A percentile compares a stretch with the other conserved stretches of the same genome.
These are phyloP conservation scores for Ormyrus pomaceus DNA, from an alignment of 2,888 invertebrate species.

Conservation along the genomic window DNA sequence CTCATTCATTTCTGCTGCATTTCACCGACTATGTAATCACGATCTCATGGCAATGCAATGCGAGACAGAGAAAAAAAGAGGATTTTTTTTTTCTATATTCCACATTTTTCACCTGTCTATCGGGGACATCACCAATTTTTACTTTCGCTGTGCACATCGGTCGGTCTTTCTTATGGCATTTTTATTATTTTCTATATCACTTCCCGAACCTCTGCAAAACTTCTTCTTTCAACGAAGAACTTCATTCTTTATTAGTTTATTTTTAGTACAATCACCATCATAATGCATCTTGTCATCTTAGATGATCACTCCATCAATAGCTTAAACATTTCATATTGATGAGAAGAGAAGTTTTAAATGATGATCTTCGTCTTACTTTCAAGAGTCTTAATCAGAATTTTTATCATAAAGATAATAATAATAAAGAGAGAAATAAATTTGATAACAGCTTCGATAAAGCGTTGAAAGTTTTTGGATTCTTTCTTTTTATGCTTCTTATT, in stretches of 20 bases:
- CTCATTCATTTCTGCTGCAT: conserved; percentile 59
- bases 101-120: conserved; percentile 29
- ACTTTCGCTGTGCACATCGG: conserved; percentile 70
- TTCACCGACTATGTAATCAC: conserved; percentile 52
- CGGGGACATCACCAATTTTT: conserved; percentile 39
- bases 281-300: conserved; percentile 51
- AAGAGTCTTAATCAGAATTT: conserved; percentile 42
- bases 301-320: conserved; percentile 27
- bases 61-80: conserved; percentile 30
- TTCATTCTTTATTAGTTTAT: conserved; percentile 30
- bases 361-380: conserved; percentile 29
- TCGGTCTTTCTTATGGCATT: conserved; percentile 54
- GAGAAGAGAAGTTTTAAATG: conserved; percentile 12
- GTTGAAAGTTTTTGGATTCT: conserved; percentile 3
- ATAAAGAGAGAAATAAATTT: conserved; percentile 5
- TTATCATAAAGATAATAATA: conserved; percentile 6
- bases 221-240: conserved; percentile 46
- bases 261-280: conserved; percentile 36
- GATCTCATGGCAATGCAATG: conserved; percentile 41
- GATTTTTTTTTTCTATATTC: conserved; percentile 18
- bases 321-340: conserved; percentile 12
- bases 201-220: conserved; percentile 20
- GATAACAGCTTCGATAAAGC: conserved; percentile 40
- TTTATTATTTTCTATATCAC: not conserved
- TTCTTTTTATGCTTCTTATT: conserved; percentile 3